Evolutionary conservation across 2,797 vertebrate species (phyloP).

Genomic region (Gobio occitaniae): DNA sequence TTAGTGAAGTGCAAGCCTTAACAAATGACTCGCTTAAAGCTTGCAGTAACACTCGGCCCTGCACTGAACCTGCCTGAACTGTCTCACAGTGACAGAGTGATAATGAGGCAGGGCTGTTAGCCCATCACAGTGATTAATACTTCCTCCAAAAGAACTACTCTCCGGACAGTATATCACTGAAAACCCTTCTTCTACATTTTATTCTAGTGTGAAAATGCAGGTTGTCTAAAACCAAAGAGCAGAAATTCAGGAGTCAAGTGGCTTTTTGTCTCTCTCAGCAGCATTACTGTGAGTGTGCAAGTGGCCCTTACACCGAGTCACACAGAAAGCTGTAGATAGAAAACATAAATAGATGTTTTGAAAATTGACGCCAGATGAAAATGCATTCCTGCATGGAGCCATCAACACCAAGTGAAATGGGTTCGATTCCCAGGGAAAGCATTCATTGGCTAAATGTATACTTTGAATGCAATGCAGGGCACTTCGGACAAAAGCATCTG

Average conservation of each 20-base stretch:
- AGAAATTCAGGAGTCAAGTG: conserved; percentile 42
- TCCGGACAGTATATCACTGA: neutral
- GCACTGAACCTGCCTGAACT: conserved; percentile 14
- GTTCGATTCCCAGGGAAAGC: neutral
- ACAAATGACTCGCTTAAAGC: neutral
- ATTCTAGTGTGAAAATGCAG: conserved; percentile 17
- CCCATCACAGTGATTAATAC: conserved; percentile 35
- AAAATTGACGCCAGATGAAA: neutral
- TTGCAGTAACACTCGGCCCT: neutral
- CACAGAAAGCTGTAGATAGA: neutral
- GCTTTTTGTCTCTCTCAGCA: conserved; percentile 40
- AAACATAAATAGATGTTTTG: neutral
- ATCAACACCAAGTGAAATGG: neutral
- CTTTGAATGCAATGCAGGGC: neutral
- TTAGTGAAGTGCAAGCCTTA: neutral
- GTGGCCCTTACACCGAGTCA: conserved; percentile 2
- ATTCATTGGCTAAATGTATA: neutral
- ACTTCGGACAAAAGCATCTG: neutral
- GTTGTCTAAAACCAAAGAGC: conserved; percentile 12
- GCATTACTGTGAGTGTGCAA: conserved; percentile 21
- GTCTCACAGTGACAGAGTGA: conserved; percentile 37
- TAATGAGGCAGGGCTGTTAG: conserved; percentile 53
- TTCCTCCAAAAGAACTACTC: conserved; percentile 7
- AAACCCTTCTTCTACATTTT: neutral
- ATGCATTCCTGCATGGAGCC: neutral